A percentile compares a stretch with the other conserved stretches of the same genome.
These are phyloP conservation scores for Meandrusa payeni DNA, from an alignment of 2,888 invertebrate genomes.

Conservation along the genomic window DNA sequence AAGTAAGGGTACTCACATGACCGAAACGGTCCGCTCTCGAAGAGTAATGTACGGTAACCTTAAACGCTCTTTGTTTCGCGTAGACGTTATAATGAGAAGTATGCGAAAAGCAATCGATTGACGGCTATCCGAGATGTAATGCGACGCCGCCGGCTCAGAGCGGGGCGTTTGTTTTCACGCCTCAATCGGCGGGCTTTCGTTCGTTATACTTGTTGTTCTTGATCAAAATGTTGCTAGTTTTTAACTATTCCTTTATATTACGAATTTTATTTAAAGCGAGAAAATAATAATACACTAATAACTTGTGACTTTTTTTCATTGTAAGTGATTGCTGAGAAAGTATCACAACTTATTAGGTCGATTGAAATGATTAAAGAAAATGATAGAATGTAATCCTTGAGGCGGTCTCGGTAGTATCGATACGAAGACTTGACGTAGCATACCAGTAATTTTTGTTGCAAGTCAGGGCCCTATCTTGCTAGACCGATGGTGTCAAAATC, in stretches of 20 bases:
- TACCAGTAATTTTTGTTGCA: too few species aligned
- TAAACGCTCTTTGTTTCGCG: slow-evolving; percentile 72
- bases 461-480: too few species aligned
- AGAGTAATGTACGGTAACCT: slow-evolving; percentile 63
- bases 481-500: too few species aligned
- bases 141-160: slow-evolving; percentile 52
- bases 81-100: slow-evolving; percentile 77
- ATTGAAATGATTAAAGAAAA: too few species aligned
- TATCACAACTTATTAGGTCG: too few species aligned
- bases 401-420: too few species aligned
- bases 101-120: slow-evolving; percentile 73
- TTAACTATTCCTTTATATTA: background rate
- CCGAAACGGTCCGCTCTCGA: slow-evolving; percentile 60
- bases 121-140: slow-evolving; percentile 66
- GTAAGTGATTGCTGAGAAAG: too few species aligned
- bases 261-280: too few species aligned
- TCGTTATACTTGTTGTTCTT: slow-evolving; percentile 5
- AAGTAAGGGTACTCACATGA: slow-evolving; percentile 63
- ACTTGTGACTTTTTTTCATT: too few species aligned
- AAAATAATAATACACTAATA: too few species aligned
- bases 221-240: slow-evolving; percentile 13
- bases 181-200: slow-evolving; percentile 5
- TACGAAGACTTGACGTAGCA: too few species aligned
- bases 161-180: slow-evolving; percentile 25
- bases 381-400: too few species aligned